Base-by-base conservation (phyloP, 1,140 invertebrate species). In the Anoplolepis gracilipes region DNA sequence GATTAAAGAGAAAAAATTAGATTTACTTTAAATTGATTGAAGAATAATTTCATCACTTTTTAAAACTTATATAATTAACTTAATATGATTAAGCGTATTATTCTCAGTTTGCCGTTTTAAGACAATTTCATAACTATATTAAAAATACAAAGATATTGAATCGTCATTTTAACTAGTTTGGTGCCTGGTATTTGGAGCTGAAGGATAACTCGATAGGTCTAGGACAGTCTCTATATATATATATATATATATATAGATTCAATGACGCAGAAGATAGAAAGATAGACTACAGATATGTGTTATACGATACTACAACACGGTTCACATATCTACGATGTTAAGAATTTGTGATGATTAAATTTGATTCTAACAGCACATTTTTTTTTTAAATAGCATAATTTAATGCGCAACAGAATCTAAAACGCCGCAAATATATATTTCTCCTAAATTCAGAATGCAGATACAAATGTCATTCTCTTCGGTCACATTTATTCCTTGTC, bases 401-500 rank as follows among this genome's bases (percentile, higher is more conserved):
- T 30, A n/a, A 78, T 25, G 61, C 11, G 42, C 75, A 78, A 65
- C 39, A 16, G 7, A 49, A 49, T 78, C 30, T 25, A 13, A 59
- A 42, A 57, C 53, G 64, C 64, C 19, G n/a, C n/a, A n/a, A n/a
- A 13, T 30, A 53, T 16, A 70, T n/a, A 69, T 1, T 49, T 30
- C 39, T 22, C 16, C 53, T 81, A 42, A 59, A 73, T 22, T 25
- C 11, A 70, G 22, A 46, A 42, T 36, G 36, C 28, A 69, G 6
- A 59, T 59, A 25, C 53, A 72, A 73, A 73, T 25, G 53, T 59
- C 67, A 82, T 59, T 73, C 55, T 59, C 36, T 57, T 72, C 78
- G 78, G 2, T 82, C 77, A 82, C 36, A 72, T 82, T 82, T 82
- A 82, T 82, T 82, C 67, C 22, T 69, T 25, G 67, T 30, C 61